These are phyloP conservation scores for Zaprionus ghesquierei DNA, from an alignment of 1,140 invertebrate genomes.

Conservation along the genomic window DNA sequence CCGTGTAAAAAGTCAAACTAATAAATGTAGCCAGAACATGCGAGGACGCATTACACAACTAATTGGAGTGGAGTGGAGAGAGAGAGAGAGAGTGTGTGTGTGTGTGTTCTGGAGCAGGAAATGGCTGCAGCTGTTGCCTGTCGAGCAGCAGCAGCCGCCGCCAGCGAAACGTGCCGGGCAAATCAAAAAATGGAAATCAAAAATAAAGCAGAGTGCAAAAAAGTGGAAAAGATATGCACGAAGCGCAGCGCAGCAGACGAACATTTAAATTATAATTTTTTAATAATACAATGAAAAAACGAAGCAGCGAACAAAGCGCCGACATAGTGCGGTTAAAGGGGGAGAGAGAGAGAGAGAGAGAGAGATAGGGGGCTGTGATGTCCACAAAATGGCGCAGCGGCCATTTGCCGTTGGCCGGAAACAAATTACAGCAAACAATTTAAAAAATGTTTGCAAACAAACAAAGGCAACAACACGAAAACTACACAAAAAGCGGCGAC, in stretches of 20 bases:
- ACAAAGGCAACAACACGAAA: slow-evolving; percentile 45
- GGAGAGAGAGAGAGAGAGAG: neutral
- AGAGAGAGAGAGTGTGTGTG: neutral
- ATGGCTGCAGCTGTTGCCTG: slow-evolving; percentile 40
- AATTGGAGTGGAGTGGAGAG: slow-evolving; percentile 47
- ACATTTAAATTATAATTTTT: slow-evolving; percentile 77
- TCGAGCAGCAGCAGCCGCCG: neutral
- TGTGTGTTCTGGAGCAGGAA: neutral
- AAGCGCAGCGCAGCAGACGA: slow-evolving; percentile 32
- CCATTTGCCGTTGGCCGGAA: slow-evolving; percentile 72
- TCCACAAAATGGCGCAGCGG: slow-evolving; percentile 65
- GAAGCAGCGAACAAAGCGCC: slow-evolving; percentile 35
- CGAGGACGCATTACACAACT: slow-evolving; percentile 43
- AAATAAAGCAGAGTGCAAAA: slow-evolving; percentile 1
- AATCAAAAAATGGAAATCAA: slow-evolving; percentile 17
- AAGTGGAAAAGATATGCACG: slow-evolving; percentile 29
- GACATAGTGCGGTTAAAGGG: slow-evolving; percentile 17
- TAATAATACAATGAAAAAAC: slow-evolving; percentile 63
- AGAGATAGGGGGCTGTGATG: neutral
- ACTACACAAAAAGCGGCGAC: slow-evolving; percentile 34
- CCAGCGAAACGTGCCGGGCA: slow-evolving; percentile 23
- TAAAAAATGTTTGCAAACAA: slow-evolving; percentile 81
- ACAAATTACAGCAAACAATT: slow-evolving; percentile 80
- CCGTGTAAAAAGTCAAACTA: slow-evolving; percentile 63
- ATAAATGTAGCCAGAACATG: slow-evolving; percentile 60